These are phyloP conservation scores for Eonycteris spelaea DNA, from an alignment of 2,113 vertebrate genomes.

Conservation along the genomic window DNA sequence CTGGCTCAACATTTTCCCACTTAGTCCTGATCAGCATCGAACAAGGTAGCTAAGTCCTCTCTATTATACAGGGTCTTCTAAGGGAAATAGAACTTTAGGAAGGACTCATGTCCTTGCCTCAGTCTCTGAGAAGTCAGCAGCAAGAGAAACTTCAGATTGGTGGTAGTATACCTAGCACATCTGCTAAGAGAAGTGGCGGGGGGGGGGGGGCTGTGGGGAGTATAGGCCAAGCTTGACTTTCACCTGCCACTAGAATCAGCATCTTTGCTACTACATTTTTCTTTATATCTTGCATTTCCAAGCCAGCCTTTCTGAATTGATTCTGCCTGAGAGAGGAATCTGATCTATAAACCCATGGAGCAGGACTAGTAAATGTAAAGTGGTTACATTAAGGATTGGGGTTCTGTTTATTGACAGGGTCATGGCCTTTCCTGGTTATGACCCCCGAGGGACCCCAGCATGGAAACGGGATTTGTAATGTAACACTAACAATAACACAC, in stretches of 20 bases:
- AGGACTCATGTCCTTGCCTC: neutral
- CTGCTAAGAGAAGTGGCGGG: neutral
- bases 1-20: neutral
- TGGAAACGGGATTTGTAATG: conserved; percentile 85
- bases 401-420: conserved; percentile 85
- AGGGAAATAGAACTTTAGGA: neutral
- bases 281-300: neutral
- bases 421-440: conserved; percentile 81
- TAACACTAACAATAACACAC: conserved; percentile 85
- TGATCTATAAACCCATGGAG: conserved; percentile 18
- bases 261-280: fast-evolving
- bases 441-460: conserved; percentile 79
- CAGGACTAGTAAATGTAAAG: neutral
- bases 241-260: neutral
- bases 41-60: neutral
- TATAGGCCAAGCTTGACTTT: neutral
- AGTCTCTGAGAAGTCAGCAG: neutral
- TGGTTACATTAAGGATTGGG: conserved; percentile 68
- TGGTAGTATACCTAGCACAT: neutral
- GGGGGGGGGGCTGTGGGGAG: fast-evolving
- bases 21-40: fast-evolving
- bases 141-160: neutral
- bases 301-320: neutral
- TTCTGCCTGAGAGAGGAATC: neutral
- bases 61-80: neutral